Evolutionary conservation across 1,140 invertebrate species (phyloP).

Genomic region (Ptiloglossa arizonensis): DNA sequence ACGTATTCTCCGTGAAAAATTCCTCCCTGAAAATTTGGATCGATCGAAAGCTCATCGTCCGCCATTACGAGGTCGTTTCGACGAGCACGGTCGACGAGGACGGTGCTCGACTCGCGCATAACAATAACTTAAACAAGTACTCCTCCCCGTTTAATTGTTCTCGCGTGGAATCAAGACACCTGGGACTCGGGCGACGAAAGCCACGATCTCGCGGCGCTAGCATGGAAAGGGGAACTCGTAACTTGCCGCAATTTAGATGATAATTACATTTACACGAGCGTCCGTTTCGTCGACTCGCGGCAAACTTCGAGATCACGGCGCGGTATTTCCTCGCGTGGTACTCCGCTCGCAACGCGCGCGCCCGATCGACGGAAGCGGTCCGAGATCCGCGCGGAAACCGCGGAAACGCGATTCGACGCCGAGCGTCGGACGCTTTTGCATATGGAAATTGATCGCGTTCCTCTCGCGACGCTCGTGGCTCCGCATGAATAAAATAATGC

Average conservation of each 20-base stretch:
- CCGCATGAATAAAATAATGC: slow-evolving; percentile 73
- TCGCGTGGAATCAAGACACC: neutral
- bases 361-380: slow-evolving; percentile 36
- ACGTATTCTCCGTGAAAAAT: no score
- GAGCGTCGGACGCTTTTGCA: slow-evolving; percentile 63
- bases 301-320: neutral
- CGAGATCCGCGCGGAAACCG: slow-evolving; percentile 40
- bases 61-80: no score
- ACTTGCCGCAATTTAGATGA: slow-evolving; percentile 30
- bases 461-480: slow-evolving; percentile 53
- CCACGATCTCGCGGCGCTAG: neutral
- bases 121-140: slow-evolving; percentile 24
- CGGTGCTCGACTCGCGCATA: neutral
- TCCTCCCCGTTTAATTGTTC: slow-evolving; percentile 1
- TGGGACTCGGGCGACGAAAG: neutral
- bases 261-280: slow-evolving; percentile 6
- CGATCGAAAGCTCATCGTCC: no score
- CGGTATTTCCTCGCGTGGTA: slow-evolving; percentile 2
- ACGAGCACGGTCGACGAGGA: neutral
- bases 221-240: neutral
- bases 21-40: no score
- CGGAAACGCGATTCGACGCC: slow-evolving; percentile 42
- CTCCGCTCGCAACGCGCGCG: neutral
- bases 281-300: neutral
- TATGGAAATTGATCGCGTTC: slow-evolving; percentile 70